Conservation (phyloP, 2,888 invertebrate species). For the Helicoverpa assulta region DNA sequence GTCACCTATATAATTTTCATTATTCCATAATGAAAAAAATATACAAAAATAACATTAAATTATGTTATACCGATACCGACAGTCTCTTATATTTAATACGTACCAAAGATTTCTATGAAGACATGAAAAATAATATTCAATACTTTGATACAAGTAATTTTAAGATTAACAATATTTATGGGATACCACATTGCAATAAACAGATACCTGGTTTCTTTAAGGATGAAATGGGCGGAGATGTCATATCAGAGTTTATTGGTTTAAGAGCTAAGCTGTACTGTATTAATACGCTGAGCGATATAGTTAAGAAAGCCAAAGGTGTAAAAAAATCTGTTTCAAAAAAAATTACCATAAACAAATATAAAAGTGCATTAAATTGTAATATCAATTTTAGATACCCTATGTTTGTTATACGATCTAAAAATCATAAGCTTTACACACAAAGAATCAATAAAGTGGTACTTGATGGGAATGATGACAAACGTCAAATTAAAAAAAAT, state of each 20-base stretch:
- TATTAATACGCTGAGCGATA: constrained; percentile 9
- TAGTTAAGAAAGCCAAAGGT: constrained; percentile 14
- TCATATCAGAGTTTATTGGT: constrained; percentile 32
- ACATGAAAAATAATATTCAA: constrained; percentile 5
- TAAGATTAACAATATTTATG: constrained; percentile 2
- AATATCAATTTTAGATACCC: too few species aligned
- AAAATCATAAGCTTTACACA: constrained; percentile 7
- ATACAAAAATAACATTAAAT: constrained; percentile 1
- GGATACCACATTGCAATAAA: constrained; percentile 13
- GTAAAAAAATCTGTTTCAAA: constrained; percentile 14
- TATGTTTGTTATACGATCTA: not conserved
- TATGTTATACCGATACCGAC: constrained; percentile 29
- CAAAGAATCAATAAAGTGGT: constrained; percentile 9
- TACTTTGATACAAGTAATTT: constrained; percentile 26
- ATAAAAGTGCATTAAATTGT: too few species aligned
- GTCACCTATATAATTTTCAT: constrained; percentile 10
- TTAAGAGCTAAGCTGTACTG: constrained; percentile 38
- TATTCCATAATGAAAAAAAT: not conserved
- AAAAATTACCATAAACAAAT: not conserved
- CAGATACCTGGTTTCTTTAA: constrained; percentile 30
- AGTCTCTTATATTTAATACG: constrained; percentile 31
- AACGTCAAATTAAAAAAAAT: constrained; percentile 3
- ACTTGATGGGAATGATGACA: constrained; percentile 7
- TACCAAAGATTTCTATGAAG: constrained; percentile 18
- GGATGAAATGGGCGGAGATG: constrained; percentile 33